Evolutionary conservation across 2,113 vertebrate genomes (phyloP).

Genomic region (Phrynosoma platyrhinos): DNA sequence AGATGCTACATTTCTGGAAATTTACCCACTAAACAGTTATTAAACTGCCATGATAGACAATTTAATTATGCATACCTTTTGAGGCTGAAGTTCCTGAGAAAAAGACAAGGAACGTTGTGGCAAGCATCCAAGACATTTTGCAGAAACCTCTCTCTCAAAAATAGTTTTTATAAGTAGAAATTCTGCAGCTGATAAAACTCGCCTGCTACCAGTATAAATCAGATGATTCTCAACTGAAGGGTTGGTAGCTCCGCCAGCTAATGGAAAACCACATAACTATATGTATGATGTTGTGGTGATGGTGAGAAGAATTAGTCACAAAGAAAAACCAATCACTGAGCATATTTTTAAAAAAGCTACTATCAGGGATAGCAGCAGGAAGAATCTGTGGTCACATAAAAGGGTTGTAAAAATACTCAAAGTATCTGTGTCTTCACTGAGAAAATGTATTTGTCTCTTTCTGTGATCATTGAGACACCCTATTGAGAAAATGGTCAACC

Average conservation of each 20-base stretch:
- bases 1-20: background rate
- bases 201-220: background rate
- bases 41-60: background rate
- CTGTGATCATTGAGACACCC: too few relatives aligned
- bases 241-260: background rate
- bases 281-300: background rate
- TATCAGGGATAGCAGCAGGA: background rate
- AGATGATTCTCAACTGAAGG: background rate
- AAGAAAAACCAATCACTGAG: background rate
- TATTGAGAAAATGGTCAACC: too few relatives aligned
- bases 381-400: background rate
- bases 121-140: constrained; percentile 4
- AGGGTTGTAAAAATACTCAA: background rate
- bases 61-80: background rate
- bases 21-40: background rate
- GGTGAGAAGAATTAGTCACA: background rate
- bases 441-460: too few relatives aligned
- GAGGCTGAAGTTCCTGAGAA: background rate
- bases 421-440: too few relatives aligned
- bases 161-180: background rate
- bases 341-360: background rate
- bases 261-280: background rate
- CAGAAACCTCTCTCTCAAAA: background rate
- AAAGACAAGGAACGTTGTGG: background rate
- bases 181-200: background rate